phyloP scores from a whole-genome alignment of 53 echinoderm and acorn worm species.

The Actinopyga echinites region DNA sequence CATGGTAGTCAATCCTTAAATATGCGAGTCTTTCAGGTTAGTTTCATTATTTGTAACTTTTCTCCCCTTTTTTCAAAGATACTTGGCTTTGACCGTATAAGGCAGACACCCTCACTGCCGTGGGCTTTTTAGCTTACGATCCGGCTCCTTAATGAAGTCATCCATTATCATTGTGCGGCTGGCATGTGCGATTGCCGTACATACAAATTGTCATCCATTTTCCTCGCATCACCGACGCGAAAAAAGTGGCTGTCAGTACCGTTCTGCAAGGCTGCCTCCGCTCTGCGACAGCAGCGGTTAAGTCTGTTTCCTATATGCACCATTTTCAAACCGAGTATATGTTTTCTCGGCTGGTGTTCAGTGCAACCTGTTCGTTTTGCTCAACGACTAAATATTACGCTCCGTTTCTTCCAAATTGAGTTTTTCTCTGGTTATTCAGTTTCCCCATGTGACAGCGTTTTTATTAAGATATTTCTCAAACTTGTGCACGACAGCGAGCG shows the following conservation, averaged over 20 bases:
- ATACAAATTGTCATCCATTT: constrained; percentile 40
- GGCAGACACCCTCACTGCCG: no score
- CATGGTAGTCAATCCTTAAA: no score
- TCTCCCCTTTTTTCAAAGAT: no score
- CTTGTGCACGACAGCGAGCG: background rate
- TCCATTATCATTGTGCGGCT: constrained; percentile 33
- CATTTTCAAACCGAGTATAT: no score
- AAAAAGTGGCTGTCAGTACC: constrained; percentile 19
- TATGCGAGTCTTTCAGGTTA: no score
- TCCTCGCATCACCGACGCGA: constrained; percentile 26
- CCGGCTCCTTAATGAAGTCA: constrained; percentile 26
- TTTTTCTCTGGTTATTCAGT: background rate
- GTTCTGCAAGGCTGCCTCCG: constrained; percentile 34
- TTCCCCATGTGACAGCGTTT: background rate
- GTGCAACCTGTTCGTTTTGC: background rate
- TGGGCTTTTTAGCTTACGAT: constrained; percentile 1
- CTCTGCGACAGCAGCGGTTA: background rate
- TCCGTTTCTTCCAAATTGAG: constrained; percentile 29
- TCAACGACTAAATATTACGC: constrained; percentile 32
- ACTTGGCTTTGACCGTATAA: no score
- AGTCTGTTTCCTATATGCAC: no score
- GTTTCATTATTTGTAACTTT: no score
- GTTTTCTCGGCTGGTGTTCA: no score
- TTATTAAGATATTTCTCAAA: constrained; percentile 28
- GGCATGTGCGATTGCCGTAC: constrained; percentile 38